Conservation (phyloP, 1,140 invertebrate species). For the Tyrophagus putrescentiae region DNA sequence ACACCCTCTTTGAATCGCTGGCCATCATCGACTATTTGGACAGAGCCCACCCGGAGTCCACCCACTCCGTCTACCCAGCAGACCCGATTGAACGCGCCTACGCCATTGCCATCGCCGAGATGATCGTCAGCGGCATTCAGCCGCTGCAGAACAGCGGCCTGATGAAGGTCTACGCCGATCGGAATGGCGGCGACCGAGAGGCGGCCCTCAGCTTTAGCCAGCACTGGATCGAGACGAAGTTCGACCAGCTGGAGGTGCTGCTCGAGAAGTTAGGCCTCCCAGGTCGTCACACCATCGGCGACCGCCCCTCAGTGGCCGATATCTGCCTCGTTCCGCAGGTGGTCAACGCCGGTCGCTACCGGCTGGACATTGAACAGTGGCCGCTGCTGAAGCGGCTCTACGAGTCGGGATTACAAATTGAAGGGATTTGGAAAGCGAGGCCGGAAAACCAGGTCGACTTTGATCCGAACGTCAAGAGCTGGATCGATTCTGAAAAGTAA, state of each 20-base stretch:
- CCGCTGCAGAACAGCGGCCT: slow-evolving; percentile 84
- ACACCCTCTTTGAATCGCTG: slow-evolving; percentile 36
- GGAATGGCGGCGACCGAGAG: slow-evolving; percentile 15
- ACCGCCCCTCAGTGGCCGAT: slow-evolving; percentile 82
- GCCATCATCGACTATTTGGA: slow-evolving; percentile 91
- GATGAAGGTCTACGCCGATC: slow-evolving; percentile 50
- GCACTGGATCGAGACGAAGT: slow-evolving; percentile 82
- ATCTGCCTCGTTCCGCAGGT: slow-evolving; percentile 83
- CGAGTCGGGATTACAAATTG: slow-evolving; percentile 42
- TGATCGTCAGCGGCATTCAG: slow-evolving; percentile 82
- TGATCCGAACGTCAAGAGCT: too few species aligned
- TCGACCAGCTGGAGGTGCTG: slow-evolving; percentile 68
- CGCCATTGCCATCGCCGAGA: slow-evolving; percentile 57
- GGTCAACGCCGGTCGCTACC: slow-evolving; percentile 47
- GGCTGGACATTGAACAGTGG: slow-evolving; percentile 71
- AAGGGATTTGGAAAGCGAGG: slow-evolving; percentile 73
- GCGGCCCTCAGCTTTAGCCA: slow-evolving; percentile 54
- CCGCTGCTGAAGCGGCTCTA: slow-evolving; percentile 74
- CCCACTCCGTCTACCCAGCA: slow-evolving; percentile 65
- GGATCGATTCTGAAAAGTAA: too few species aligned
- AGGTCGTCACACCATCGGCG: slow-evolving; percentile 85
- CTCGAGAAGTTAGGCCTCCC: slow-evolving; percentile 59
- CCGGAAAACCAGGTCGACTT: slow-evolving; percentile 79
- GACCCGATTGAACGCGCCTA: slow-evolving; percentile 69
- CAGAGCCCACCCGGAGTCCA: slow-evolving; percentile 57